Conservation (phyloP, 2,113 vertebrate genomes). For the Oncorhynchus kisutch region DNA sequence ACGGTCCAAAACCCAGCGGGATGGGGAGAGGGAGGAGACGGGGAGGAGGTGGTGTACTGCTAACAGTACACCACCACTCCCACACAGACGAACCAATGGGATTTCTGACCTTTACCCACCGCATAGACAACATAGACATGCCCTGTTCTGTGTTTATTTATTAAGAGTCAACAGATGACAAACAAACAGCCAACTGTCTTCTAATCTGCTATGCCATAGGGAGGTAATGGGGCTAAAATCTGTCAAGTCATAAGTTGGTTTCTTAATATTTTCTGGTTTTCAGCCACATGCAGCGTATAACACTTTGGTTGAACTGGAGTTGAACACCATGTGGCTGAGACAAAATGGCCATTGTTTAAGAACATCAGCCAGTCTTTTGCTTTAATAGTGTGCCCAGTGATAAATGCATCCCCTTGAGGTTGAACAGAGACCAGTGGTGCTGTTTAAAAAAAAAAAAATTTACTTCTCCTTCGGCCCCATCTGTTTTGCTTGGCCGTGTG, state of each 20-base stretch:
- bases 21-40: background rate
- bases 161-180: background rate
- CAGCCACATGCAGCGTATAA: background rate
- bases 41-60: conserved; percentile 5
- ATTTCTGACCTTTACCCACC: conserved; percentile 13
- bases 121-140: conserved; percentile 5
- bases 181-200: background rate
- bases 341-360: conserved; percentile 5
- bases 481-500: conserved; percentile 1
- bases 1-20: conserved; percentile 43
- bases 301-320: background rate
- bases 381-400: background rate
- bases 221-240: background rate
- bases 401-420: background rate
- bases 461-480: conserved; percentile 8
- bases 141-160: conserved; percentile 14
- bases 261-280: background rate
- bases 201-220: background rate
- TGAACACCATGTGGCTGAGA: background rate
- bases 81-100: conserved; percentile 36
- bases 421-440: conserved; percentile 13
- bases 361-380: background rate
- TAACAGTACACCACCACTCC: conserved; percentile 34
- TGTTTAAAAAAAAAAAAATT: too few relatives aligned
- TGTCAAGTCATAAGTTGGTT: background rate